phyloP scores from a whole-genome alignment of 1,140 invertebrate species.

The Listronotus oregonensis region DNA sequence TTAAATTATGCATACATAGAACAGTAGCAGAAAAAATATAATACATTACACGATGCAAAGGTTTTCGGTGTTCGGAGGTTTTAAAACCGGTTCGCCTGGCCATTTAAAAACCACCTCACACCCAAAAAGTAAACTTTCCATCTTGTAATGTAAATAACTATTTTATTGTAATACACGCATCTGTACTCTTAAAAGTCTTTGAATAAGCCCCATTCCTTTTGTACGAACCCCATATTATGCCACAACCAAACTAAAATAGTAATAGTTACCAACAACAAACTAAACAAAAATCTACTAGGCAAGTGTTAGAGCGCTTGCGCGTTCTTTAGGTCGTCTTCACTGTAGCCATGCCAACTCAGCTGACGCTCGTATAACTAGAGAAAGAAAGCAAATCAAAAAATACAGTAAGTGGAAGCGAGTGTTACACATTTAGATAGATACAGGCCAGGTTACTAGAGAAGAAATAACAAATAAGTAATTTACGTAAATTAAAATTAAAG shows the following conservation, averaged over 20 bases:
- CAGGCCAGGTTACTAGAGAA: too few species aligned
- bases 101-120: too few species aligned
- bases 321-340: slow-evolving; percentile 23
- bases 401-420: too few species aligned
- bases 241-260: slow-evolving; percentile 6
- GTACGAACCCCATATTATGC: background rate
- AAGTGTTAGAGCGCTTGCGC: slow-evolving; percentile 11
- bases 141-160: too few species aligned
- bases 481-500: too few species aligned
- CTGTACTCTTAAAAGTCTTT: background rate
- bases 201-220: background rate
- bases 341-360: slow-evolving; percentile 53
- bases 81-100: too few species aligned
- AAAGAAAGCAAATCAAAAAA: background rate
- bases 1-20: too few species aligned
- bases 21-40: too few species aligned
- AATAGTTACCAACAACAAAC: slow-evolving; percentile 9
- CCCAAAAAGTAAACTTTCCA: too few species aligned
- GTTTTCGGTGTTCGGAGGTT: too few species aligned
- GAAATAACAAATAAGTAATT: background rate
- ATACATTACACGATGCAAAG: too few species aligned
- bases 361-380: slow-evolving; percentile 24
- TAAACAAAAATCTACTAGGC: slow-evolving; percentile 8
- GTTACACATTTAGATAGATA: too few species aligned
- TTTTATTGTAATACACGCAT: background rate